Base-by-base conservation (phyloP, 2,113 vertebrate species). In the Scolopax mira region DNA sequence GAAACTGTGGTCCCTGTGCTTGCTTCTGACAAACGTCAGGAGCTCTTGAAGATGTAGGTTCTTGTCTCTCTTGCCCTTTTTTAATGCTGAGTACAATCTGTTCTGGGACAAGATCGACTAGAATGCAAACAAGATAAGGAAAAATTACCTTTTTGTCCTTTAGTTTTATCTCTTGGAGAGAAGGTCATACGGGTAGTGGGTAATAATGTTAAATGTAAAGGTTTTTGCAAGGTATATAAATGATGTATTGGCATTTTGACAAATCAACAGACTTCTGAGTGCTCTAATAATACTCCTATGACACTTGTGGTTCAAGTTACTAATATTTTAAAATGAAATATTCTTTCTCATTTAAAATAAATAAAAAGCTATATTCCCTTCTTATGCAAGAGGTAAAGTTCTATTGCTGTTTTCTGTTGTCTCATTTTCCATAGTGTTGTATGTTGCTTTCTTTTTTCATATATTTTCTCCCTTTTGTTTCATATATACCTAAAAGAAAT, bases 61-160 rank as follows among this genome's bases (percentile, higher is more conserved):
- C 72, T 89, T 69, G 88, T 61, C 67, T 73, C 41, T 77, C 71
- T 44, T 91, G n/a, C 37, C 74, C 71, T 83, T 80, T 64, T 46
- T 78, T 33, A 21, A 10, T 58, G 71, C 79, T 78, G 31, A 83
- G 31, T 62, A 23, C 71, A 70, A 8, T 61, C 88, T 71, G 60
- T 67, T 41, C 86, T 74, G 80, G 79, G 67, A 95, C 79, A 84
- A 77, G 92, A 95, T 93, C 3, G 6, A 84, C 86, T 48, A 81
- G 55, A 94, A 92, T 90, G 67, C 89, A 92, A 84, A 92, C 93
- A 88, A 89, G 78, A 95, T 71, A 86, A 93, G 79, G 77, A 87
- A 84, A 91, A 96, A 90, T 94, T 80, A 85, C 74, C 94, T 93
- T 92, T 86, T n/a, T 93, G 85, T 96, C 87, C 89, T 97, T 93